Conservation (phyloP, 2,113 vertebrate genomes). For the Chionis minor region DNA sequence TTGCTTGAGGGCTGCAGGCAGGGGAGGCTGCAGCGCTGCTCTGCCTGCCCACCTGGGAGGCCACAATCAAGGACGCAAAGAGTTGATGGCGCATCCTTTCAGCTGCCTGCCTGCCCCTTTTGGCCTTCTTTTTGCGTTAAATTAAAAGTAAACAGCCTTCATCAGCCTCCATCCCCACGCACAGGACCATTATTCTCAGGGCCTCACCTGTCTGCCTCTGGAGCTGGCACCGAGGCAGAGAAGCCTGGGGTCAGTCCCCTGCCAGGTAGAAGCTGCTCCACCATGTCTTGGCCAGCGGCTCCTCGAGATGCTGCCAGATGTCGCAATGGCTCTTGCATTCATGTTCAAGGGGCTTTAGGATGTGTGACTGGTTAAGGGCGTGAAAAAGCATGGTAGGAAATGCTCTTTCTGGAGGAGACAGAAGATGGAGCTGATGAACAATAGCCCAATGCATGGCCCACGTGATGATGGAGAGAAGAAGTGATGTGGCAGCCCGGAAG, state of each 20-base stretch:
- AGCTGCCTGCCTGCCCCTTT: background rate
- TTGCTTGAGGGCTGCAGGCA: background rate
- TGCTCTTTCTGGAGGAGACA: background rate
- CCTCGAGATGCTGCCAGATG: background rate
- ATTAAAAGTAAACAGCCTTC: background rate
- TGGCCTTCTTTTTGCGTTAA: background rate
- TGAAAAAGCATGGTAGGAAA: background rate
- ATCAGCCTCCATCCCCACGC: accelerated
- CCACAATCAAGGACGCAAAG: background rate
- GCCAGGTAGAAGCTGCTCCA: background rate
- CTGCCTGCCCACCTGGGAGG: background rate
- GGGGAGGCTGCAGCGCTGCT: background rate
- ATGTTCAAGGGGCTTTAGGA: background rate
- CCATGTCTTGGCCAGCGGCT: background rate
- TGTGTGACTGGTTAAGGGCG: background rate
- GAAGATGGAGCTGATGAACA: accelerated
- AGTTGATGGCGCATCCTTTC: background rate
- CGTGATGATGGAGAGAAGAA: background rate
- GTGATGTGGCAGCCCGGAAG: background rate
- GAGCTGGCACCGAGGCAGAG: background rate
- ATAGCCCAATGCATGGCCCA: background rate
- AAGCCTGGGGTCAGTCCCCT: background rate
- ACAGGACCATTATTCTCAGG: background rate
- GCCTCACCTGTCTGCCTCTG: background rate
- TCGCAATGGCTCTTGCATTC: accelerated